Conservation (phyloP, 2,113 vertebrate genomes). For the Actenoides lindsayi region DNA sequence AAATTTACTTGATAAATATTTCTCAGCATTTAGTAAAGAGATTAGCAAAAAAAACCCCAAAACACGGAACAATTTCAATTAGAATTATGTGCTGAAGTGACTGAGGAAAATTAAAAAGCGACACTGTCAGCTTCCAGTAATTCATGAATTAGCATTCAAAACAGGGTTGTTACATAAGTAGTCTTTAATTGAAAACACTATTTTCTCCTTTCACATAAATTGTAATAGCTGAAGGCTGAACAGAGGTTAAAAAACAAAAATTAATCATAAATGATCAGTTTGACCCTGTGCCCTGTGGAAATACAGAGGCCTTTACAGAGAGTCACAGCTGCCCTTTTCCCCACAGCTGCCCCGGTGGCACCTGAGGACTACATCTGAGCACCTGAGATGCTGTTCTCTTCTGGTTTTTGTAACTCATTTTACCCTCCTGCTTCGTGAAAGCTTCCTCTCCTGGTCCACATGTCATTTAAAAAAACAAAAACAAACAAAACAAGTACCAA, state of each 20-base stretch:
- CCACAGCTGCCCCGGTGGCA: neutral
- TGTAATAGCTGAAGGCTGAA: neutral
- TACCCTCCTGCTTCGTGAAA: neutral
- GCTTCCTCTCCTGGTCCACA: neutral
- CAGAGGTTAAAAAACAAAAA: neutral
- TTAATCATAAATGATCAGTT: neutral
- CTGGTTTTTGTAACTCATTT: neutral
- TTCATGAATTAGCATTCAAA: constrained; percentile 57
- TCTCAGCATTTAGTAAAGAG: neutral
- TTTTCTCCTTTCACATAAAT: neutral
- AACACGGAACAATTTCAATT: neutral
- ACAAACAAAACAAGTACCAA: neutral
- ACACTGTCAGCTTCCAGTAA: constrained; percentile 27
- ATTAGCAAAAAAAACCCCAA: neutral
- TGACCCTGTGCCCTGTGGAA: neutral
- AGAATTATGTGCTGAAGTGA: constrained; percentile 38
- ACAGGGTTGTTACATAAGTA: constrained; percentile 39
- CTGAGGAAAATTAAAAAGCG: neutral
- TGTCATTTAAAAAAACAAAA: neutral
- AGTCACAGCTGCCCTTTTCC: neutral
- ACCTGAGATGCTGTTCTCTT: neutral
- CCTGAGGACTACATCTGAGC: neutral
- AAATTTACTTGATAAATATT: constrained; percentile 18
- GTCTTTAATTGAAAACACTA: constrained; percentile 49
- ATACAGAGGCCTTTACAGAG: neutral